A percentile compares a stretch with the other conserved stretches of the same genome.
phyloP scores from a whole-genome alignment of 2,888 invertebrate species.

The Aphidoletes aphidimyza region DNA sequence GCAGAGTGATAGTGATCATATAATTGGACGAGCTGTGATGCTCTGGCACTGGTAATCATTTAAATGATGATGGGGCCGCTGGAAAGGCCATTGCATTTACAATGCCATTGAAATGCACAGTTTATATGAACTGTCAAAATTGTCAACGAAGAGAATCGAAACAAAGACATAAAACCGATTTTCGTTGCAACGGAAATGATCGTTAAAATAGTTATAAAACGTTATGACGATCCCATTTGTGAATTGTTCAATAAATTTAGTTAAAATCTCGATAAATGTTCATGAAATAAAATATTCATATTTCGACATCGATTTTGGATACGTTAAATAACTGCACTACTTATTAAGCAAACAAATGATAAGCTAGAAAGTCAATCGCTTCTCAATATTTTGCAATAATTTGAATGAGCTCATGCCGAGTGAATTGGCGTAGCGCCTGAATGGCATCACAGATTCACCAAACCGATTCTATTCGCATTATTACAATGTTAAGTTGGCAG shows the following conservation, averaged over 20 bases:
- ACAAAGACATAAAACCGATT: not conserved
- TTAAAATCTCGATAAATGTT: not conserved
- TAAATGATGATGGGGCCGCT: not conserved
- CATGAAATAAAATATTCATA: too few relatives aligned
- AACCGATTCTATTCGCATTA: not conserved
- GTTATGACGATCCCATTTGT: not conserved
- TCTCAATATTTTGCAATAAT: not conserved
- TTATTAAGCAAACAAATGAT: not conserved
- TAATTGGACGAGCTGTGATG: too few relatives aligned
- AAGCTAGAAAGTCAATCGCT: not conserved
- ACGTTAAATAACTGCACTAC: too few relatives aligned
- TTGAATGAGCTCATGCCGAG: not conserved
- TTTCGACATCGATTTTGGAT: not conserved
- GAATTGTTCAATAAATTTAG: conserved; percentile 13
- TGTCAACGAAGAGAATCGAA: not conserved
- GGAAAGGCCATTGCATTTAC: conserved; percentile 2
- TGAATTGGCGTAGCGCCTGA: too few relatives aligned
- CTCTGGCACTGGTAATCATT: too few relatives aligned
- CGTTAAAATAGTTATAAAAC: conserved; percentile 22
- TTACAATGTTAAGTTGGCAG: conserved; percentile 27
- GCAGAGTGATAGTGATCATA: not conserved
- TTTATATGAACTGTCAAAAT: not conserved
- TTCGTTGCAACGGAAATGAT: conserved; percentile 9
- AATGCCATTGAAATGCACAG: not conserved
- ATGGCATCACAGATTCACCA: not conserved